Evolutionary conservation across 2,113 vertebrate genomes (phyloP).

Genomic region (Syngnathus scovelli): DNA sequence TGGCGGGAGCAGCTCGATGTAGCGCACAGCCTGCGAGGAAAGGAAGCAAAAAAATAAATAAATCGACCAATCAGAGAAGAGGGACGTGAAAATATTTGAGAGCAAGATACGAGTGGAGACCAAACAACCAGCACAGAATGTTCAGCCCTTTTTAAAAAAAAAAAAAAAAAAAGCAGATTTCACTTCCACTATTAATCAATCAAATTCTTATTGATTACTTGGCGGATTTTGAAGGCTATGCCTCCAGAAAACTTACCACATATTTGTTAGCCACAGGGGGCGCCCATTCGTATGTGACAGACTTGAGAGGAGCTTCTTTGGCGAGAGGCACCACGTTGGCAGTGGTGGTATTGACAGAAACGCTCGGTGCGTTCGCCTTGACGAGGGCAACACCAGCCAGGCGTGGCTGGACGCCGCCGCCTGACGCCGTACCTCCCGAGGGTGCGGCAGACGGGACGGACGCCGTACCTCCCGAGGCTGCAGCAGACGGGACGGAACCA

Average conservation of each 20-base stretch:
- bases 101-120: background rate
- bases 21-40: slow-evolving; percentile 78
- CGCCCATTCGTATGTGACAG: slow-evolving; percentile 93
- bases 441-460: background rate
- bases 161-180: too few species aligned
- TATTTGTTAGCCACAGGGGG: slow-evolving; percentile 89
- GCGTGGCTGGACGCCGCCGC: background rate
- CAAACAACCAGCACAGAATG: background rate
- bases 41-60: background rate
- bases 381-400: slow-evolving; percentile 4
- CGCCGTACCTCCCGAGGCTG: background rate
- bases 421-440: background rate
- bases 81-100: background rate
- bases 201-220: background rate
- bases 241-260: slow-evolving; percentile 71
- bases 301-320: slow-evolving; percentile 79
- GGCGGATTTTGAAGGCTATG: background rate
- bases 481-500: background rate
- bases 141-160: background rate
- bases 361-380: slow-evolving; percentile 27
- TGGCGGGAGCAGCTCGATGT: slow-evolving; percentile 92
- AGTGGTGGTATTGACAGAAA: slow-evolving; percentile 16
- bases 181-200: too few species aligned
- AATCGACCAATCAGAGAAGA: background rate
- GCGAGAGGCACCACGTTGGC: slow-evolving; percentile 67